Base-by-base conservation (phyloP, 2,797 vertebrate species). In the Monodelphis domestica region DNA sequence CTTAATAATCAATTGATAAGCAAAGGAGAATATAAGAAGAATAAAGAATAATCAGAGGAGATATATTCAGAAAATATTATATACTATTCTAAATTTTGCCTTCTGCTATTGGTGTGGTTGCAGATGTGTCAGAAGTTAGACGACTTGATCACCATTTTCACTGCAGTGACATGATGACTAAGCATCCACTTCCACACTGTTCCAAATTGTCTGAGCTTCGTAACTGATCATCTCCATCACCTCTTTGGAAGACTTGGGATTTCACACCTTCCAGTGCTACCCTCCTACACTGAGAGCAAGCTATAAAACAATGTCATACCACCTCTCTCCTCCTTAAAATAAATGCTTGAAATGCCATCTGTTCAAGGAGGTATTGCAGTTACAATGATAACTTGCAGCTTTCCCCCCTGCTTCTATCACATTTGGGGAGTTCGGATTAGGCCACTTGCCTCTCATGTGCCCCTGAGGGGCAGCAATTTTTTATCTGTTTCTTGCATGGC, bases 51-150 rank as follows among this genome's bases (percentile, higher is more conserved):
- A 21, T 11, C 70, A 11, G 24, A 84, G 5, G 2, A 84, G 38
- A 84, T 3, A 12, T 45, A 50, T 84, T 38, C 38, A 84, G 38
- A 26, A 10, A 24, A 84, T 45, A 84, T 84, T 84, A 10, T 84
- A 38, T 50, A 26, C 38, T 84, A 26, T 84, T 50, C 70, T 50
- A 84, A 78, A n/a, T 24, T 90, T 93, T 53, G 12, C 50, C 56
- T 53, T 93, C 78, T 94, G 45, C 38, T 93, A 90, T 94, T 88
- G 91, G 96, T 89, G n/a, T 92, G 28, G 57, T 6, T 87, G 91
- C 30, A 96, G 93, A 88, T 78, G 93, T 70, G 51, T 89, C 56
- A 96, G 88, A 87, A 93, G 55, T 89, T 95, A 91, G 53, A 94
- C 57, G 38, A 52, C 12, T 89, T 33, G 26, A 84, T 53, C 59